These are phyloP conservation scores for Scolopax bukidnonensis DNA, from an alignment of 2,797 vertebrate species.

Conservation along the genomic window DNA sequence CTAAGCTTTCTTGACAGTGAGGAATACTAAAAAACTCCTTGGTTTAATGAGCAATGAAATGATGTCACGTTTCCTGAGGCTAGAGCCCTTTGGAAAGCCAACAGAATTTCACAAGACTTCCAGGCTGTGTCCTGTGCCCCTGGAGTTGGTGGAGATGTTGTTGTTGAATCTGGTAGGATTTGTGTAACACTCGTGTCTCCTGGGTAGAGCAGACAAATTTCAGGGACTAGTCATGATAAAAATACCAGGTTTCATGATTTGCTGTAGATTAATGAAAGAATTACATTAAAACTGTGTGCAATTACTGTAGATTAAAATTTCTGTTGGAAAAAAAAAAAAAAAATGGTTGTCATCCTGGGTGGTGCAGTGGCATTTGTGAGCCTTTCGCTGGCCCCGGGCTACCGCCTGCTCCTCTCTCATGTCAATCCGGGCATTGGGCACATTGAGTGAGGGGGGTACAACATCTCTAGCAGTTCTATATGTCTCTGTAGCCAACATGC, in stretches of 20 bases:
- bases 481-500: neutral
- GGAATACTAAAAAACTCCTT: neutral
- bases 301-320: neutral
- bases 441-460: neutral
- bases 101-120: neutral
- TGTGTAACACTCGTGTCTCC: neutral
- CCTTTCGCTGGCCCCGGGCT: neutral
- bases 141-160: neutral
- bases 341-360: neutral
- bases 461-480: neutral
- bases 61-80: neutral
- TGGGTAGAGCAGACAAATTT: neutral
- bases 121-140: neutral
- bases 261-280: neutral
- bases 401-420: neutral
- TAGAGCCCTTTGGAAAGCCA: neutral
- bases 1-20: neutral
- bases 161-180: neutral
- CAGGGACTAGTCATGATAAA: neutral
- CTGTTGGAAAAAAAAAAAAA: neutral
- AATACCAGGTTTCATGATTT: neutral
- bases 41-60: neutral
- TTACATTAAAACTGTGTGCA: neutral
- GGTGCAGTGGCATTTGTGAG: neutral
- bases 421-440: accelerated